Evolutionary conservation across 1,140 invertebrate species (phyloP).

Genomic region (Drosophila ananassae): DNA sequence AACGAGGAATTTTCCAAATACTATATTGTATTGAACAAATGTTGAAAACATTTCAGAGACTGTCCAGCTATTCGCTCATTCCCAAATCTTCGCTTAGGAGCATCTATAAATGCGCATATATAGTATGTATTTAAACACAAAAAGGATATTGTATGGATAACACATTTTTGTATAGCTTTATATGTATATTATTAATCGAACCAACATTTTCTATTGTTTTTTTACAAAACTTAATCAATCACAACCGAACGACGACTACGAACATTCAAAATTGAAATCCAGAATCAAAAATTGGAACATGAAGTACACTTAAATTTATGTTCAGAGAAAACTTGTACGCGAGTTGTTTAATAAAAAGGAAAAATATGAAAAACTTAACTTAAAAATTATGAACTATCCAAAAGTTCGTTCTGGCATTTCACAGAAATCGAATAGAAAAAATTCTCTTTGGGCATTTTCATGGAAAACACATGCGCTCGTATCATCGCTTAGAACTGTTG

Average conservation of each 20-base stretch:
- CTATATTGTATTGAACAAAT: slow-evolving; percentile 5
- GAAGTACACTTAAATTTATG: slow-evolving; percentile 30
- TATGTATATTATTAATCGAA: slow-evolving; percentile 67
- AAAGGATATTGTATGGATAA: slow-evolving; percentile 46
- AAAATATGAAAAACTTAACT: slow-evolving; percentile 18
- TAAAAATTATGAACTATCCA: slow-evolving; percentile 6
- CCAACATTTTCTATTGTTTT: slow-evolving; percentile 52
- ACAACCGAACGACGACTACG: slow-evolving; percentile 7
- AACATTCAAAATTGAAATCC: slow-evolving; percentile 44
- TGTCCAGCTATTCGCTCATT: slow-evolving; percentile 42
- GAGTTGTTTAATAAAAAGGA: slow-evolving; percentile 40
- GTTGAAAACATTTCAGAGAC: slow-evolving; percentile 48
- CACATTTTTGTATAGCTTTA: slow-evolving; percentile 74
- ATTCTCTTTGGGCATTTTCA: slow-evolving; percentile 22
- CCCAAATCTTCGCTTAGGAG: slow-evolving; percentile 39
- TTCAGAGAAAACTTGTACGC: slow-evolving; percentile 25
- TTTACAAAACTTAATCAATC: slow-evolving; percentile 40
- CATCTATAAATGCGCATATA: slow-evolving; percentile 30
- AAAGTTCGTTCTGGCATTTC: background rate
- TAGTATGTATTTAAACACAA: slow-evolving; percentile 26
- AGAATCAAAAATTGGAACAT: slow-evolving; percentile 45
- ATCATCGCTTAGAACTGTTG: slow-evolving; percentile 47
- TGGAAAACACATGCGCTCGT: slow-evolving; percentile 11
- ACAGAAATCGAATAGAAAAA: slow-evolving; percentile 6
- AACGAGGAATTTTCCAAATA: slow-evolving; percentile 8